Conservation (phyloP, 2,113 vertebrate genomes). For the Podarcis muralis region DNA sequence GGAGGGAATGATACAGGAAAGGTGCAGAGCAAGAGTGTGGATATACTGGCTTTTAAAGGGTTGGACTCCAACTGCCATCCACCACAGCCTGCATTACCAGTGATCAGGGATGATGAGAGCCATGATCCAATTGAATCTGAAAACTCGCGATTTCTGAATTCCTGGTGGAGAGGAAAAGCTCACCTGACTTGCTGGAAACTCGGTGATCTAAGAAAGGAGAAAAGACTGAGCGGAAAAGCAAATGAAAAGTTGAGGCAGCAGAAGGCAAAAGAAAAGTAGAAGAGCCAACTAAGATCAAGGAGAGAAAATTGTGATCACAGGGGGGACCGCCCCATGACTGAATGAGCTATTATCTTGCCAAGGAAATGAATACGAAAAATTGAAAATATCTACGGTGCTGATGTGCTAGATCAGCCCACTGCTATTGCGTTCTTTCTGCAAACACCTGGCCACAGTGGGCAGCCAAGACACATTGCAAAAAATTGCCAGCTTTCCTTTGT, state of each 20-base stretch:
- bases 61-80: too few species aligned
- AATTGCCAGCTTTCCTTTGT: conserved; percentile 7
- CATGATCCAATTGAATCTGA: neutral
- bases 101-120: too few species aligned
- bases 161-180: neutral
- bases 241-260: neutral
- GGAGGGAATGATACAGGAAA: too few species aligned
- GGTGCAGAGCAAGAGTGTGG: too few species aligned
- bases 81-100: too few species aligned
- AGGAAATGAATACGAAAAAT: neutral
- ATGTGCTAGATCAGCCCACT: neutral
- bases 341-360: neutral
- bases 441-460: conserved; percentile 49
- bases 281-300: conserved; percentile 15
- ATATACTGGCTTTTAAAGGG: too few species aligned
- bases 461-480: conserved; percentile 39
- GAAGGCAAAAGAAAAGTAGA: conserved; percentile 6
- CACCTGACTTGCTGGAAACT: neutral
- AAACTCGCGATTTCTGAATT: neutral
- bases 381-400: neutral
- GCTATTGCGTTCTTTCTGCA: conserved; percentile 30
- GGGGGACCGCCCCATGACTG: neutral
- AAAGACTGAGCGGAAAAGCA: neutral
- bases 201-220: neutral
- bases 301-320: conserved; percentile 35